Evolutionary conservation across 2,797 vertebrate genomes (phyloP), one percentile per base, ranked within the genome.

Genomic region (Micromesistius poutassou): DNA sequence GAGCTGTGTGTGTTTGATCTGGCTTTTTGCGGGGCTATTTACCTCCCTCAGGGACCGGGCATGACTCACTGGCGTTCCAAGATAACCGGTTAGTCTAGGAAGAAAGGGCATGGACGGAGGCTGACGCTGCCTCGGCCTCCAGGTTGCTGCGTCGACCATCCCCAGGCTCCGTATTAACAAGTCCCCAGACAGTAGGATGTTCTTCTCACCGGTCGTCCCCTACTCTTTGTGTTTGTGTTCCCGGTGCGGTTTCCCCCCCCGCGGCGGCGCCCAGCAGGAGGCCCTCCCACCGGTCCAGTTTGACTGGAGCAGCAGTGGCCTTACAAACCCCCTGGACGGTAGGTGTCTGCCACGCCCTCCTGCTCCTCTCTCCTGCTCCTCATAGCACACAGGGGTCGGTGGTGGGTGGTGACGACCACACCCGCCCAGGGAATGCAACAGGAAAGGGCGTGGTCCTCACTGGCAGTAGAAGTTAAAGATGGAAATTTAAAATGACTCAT

Each of bases 261-360:
- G 9, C 8, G 7, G 9, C 8, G 7, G 73, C 70, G 1, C 38
- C 84, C 87, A 83, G 85, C 95, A 99, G 97, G 98, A 99, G 93
- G 94, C 91, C 90, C 97, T 99, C 93, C 97, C 97, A 82, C 97
- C 98, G 83, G 93, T 98, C 93, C 98, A 99, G 96, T 99, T 99
- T 87, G 98, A 99, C 96, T 99, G 98, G 98, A 99, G 97, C 95
- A 98, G 97, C 96, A 99, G 98, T 95, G 98, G 98, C 96, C 97
- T 99, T 96, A 99, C 97, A 87, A 99, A 99, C 95, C 97, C 98
- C 89, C 94, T 99, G 93, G 98, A 99, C 89, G 97, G 98, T 98
- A 96, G 89, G 96, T 95, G 89, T 88, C 90, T 90, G 90, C 91
- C 84, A 77, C 91, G 81, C 93, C 94, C 38, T 10, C 4, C 0